Evolutionary conservation across 2,113 vertebrate genomes (phyloP), one percentile per base, ranked within the genome.

Genomic region (Esox niger): DNA sequence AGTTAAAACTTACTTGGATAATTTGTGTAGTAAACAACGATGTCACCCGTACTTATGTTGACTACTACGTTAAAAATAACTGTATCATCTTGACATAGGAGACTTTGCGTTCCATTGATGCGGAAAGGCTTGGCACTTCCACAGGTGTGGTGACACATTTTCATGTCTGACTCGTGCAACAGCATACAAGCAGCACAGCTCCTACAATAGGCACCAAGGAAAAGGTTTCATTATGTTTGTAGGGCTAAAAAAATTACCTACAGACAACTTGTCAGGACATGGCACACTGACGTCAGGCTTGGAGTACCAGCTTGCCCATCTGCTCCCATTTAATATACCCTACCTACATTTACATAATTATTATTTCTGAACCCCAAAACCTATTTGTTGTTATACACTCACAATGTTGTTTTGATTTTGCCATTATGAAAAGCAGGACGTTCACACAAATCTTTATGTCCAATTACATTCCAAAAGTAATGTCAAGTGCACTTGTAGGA

Each of bases 141-240:
- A 69, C 60, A 74, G 32, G 4, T 4, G 15, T 27, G 6, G 23
- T 60, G 21, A 21, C 63, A 63, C 11, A 13, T 23, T 17, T 61
- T 29, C 4, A 38, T 31, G 32, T 27, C 35, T 17, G 13, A 15
- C 17, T 8, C 23, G 7, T 15, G 11, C 35, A 29, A 56, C 17
- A 66, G 27, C 21, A 46, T 33, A n/a, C 68, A 70, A 4, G 3
- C n/a, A 4, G 56, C 68, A 69, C 68, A 70, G 21, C 38, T 29
- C 35, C 73, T 75, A 32, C 15, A 49, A 68, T 2, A 56, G 7
- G 35, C 31, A 35, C 32, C 21, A 21, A 26, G 13, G 32, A 3
- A 47, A 20, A n/a, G 13, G 10, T 23, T 10, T 33, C 8, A 33
- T 61, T 27, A 20, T 23, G 47, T 52, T 17, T 9, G 1, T 61